Evolutionary conservation across 2,797 vertebrate species (phyloP).

Genomic region (Sarcophilus harrisii): DNA sequence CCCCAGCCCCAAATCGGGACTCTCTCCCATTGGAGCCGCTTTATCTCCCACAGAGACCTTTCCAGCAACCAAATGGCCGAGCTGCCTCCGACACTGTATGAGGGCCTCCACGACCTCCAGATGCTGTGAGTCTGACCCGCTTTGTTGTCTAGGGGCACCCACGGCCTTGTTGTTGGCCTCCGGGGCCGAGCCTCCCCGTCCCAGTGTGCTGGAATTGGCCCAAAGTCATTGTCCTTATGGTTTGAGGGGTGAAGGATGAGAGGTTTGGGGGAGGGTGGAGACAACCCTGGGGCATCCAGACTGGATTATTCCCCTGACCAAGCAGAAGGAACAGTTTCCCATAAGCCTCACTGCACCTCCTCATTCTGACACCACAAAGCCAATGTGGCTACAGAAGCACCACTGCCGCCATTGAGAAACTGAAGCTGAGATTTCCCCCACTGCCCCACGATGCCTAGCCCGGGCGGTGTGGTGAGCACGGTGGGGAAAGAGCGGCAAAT

Average conservation of each 20-base stretch:
- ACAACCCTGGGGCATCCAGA: neutral
- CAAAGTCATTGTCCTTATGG: neutral
- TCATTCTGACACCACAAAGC: neutral
- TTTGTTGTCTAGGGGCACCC: neutral
- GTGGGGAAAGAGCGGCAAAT: neutral
- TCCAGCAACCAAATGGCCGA: slow-evolving; percentile 80
- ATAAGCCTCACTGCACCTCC: neutral
- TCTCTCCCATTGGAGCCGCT: fast-evolving
- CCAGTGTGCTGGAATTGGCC: neutral
- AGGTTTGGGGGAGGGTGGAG: neutral
- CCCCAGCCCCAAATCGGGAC: too few species aligned
- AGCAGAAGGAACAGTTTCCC: neutral
- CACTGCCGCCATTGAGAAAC: neutral
- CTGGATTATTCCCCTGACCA: neutral
- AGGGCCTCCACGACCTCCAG: slow-evolving; percentile 79
- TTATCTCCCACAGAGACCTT: slow-evolving; percentile 78
- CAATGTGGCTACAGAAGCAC: neutral
- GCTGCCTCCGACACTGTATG: slow-evolving; percentile 78
- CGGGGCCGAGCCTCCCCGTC: too few species aligned
- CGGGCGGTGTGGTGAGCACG: neutral
- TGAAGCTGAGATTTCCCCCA: neutral
- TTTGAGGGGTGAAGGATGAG: neutral
- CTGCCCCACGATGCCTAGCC: too few species aligned
- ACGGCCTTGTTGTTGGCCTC: neutral
- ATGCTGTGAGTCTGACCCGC: slow-evolving; percentile 80